Percentiles rank a stretch among this genome's conserved stretches.
Evolutionary conservation across 2,797 vertebrate genomes (phyloP).

Genomic region (Sebastiscus albofasciatus): DNA sequence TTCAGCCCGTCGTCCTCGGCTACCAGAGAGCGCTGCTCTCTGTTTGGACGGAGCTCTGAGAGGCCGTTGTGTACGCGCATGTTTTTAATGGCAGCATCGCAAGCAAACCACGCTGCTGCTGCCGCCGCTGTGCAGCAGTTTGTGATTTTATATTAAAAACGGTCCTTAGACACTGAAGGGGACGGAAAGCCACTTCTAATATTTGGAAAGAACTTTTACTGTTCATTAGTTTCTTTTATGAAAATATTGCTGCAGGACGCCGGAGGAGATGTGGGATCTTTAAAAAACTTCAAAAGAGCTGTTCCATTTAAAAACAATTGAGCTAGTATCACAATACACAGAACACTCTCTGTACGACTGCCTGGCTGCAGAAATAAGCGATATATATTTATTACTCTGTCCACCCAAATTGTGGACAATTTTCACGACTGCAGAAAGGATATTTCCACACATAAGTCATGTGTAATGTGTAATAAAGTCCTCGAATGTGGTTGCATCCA

Average conservation of each 20-base stretch:
- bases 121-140: conserved; percentile 57
- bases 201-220: conserved; percentile 80
- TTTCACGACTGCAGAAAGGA: conserved; percentile 25
- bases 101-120: conserved; percentile 55
- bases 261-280: conserved; percentile 66
- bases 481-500: conserved; percentile 47
- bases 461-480: conserved; percentile 52
- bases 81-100: conserved; percentile 74
- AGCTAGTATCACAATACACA: conserved; percentile 48
- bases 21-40: conserved; percentile 30
- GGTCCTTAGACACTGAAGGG: conserved; percentile 55
- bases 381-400: conserved; percentile 54
- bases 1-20: conserved; percentile 44
- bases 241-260: conserved; percentile 67
- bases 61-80: conserved; percentile 65
- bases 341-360: conserved; percentile 15
- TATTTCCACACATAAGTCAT: conserved; percentile 51
- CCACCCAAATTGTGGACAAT: conserved; percentile 52
- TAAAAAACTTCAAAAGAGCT: conserved; percentile 65
- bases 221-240: conserved; percentile 79
- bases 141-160: conserved; percentile 75
- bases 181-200: conserved; percentile 80
- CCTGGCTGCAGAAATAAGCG: conserved; percentile 36
- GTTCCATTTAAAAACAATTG: conserved; percentile 61
- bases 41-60: conserved; percentile 66